Evolutionary conservation across 2,888 invertebrate genomes (phyloP).

Genomic region (Tiliacea aurago): DNA sequence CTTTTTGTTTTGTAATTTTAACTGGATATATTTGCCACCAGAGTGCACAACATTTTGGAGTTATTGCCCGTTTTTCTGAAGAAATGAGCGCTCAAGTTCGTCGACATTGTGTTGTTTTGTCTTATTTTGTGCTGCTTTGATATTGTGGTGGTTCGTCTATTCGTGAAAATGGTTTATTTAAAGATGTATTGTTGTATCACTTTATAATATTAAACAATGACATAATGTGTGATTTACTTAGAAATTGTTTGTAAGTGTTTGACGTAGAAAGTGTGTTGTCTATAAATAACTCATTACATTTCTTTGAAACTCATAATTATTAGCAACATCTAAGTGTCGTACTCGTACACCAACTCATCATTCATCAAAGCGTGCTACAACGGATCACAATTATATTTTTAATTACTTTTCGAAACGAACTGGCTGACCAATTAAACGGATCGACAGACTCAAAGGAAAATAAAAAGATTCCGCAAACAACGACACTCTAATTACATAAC

Average conservation of each 20-base stretch:
- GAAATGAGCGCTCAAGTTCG: constrained; percentile 54
- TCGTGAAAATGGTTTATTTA: constrained; percentile 15
- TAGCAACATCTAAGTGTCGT: not conserved
- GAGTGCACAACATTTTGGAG: constrained; percentile 58
- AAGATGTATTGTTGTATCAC: not conserved
- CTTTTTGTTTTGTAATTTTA: constrained; percentile 68
- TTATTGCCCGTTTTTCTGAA: constrained; percentile 59
- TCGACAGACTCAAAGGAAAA: constrained; percentile 67
- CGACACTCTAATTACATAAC: constrained; percentile 61
- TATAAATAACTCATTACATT: not conserved
- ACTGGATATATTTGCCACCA: constrained; percentile 67
- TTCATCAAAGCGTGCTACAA: constrained; percentile 55
- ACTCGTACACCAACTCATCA: constrained; percentile 26
- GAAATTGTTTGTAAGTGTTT: not conserved
- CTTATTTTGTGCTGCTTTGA: constrained; percentile 34
- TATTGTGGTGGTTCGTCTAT: constrained; percentile 37
- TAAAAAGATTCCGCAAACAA: constrained; percentile 63
- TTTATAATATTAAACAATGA: constrained; percentile 3
- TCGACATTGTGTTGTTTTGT: constrained; percentile 47
- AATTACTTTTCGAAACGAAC: constrained; percentile 65
- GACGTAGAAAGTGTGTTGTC: not conserved
- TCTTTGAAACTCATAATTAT: constrained; percentile 21
- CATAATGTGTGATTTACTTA: not conserved
- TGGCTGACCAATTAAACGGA: constrained; percentile 64
- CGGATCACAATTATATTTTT: constrained; percentile 68